Evolutionary conservation across 2,797 vertebrate genomes (phyloP).

Genomic region (Malurus splendens): DNA sequence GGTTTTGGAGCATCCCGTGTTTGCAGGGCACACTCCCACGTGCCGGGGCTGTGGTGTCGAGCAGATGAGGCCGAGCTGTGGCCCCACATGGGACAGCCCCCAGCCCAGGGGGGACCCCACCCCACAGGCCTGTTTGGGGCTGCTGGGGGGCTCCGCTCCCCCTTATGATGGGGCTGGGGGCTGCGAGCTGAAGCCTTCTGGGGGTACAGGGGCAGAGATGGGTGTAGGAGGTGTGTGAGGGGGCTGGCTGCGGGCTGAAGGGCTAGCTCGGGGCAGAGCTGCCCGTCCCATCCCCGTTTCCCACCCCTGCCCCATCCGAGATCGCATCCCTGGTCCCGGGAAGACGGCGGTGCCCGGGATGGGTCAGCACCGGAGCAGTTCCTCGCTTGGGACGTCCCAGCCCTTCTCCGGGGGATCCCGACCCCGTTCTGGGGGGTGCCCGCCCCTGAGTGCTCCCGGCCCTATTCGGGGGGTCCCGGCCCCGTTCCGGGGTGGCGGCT

Average conservation of each 20-base stretch:
- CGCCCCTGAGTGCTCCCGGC: too few relatives aligned
- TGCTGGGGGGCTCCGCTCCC: not conserved
- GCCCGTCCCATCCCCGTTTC: not conserved
- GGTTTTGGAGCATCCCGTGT: rapidly evolving
- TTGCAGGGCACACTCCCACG: rapidly evolving
- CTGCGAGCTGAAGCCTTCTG: not conserved
- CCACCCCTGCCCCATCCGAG: not conserved
- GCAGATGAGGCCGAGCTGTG: rapidly evolving
- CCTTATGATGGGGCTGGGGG: not conserved
- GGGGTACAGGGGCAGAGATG: not conserved
- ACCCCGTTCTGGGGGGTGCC: not conserved
- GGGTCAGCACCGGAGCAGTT: not conserved
- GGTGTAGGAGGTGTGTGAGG: not conserved
- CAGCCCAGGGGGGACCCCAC: not conserved
- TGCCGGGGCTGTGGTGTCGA: rapidly evolving
- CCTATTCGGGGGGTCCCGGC: not conserved
- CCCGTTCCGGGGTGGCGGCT: not conserved
- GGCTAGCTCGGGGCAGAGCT: not conserved
- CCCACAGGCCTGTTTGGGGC: not conserved
- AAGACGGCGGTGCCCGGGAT: not conserved
- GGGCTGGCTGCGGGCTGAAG: rapidly evolving
- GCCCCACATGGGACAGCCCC: not conserved
- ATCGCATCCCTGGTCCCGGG: too few relatives aligned
- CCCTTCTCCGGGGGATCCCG: not conserved
- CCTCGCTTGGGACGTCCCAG: not conserved